Evolutionary conservation across 2,797 vertebrate species (phyloP), one percentile per base, ranked within the genome.

Genomic region (Anomalospiza imberbis): DNA sequence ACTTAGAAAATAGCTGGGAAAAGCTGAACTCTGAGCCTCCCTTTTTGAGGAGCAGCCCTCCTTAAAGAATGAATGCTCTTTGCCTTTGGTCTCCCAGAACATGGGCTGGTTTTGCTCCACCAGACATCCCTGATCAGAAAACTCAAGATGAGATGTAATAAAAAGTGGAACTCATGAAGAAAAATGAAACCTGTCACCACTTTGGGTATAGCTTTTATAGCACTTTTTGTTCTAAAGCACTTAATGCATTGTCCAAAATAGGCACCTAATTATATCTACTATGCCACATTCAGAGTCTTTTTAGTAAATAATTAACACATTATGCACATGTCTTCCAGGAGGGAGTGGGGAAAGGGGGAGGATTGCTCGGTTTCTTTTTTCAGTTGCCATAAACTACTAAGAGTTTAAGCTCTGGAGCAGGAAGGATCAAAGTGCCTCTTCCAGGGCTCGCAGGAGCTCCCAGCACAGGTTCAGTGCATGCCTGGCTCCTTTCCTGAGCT

Each of bases 161-260:
- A 51, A 67, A 51, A 63, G 72, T 72, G 62, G 29, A 84, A 72
- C 22, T 85, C 31, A 47, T 6, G 13, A 55, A 78, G 83, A 50
- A 68, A 79, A 80, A 55, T 67, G 20, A 34, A 86, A 61, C 48
- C 81, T 77, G 63, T 71, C 86, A 53, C 63, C 48, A 3, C 81
- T 75, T 15, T 66, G 89, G 76, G 40, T 67, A 11, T 47, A 55
- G 29, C 88, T 91, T 86, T 76, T 66, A 70, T 83, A 94, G 94
- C 94, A 96, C 94, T 94, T 96, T 95, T 80, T 77, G 87, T 95
- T 95, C 87, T 94, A 42, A 93, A 93, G 91, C 89, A 92, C 95
- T 94, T 95, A 77, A 88, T 77, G 34, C 1, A 0, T 84, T 89
- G 81, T 92, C 74, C 86, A 45, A 81, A 85, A 50, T 15, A 82